A percentile compares a stretch with the other conserved stretches of the same genome.
Conservation (phyloP, 1,140 invertebrate species). For the Bemisia tabaci region DNA sequence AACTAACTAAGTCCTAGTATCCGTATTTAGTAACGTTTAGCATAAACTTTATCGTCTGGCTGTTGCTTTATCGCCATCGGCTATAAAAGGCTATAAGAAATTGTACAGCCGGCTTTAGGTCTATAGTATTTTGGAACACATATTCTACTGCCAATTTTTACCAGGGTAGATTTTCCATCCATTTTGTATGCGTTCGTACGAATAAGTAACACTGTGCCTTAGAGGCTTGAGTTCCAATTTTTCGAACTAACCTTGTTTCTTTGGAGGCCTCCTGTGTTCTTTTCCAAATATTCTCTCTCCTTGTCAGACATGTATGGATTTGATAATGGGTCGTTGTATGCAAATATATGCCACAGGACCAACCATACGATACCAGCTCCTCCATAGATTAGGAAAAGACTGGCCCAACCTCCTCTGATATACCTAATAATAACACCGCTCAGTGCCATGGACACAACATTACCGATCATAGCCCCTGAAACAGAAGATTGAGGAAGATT, state of each 20-base stretch:
- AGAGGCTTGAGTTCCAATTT: too few species aligned
- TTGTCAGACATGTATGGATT: conserved; percentile 53
- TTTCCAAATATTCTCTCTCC: conserved; percentile 46
- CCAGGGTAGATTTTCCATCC: too few species aligned
- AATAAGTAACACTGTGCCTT: too few species aligned
- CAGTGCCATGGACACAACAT: conserved; percentile 34
- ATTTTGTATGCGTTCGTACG: too few species aligned
- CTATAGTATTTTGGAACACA: too few species aligned
- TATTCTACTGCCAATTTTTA: too few species aligned
- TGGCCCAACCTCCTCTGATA: conserved; percentile 34
- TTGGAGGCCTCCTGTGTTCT: neutral
- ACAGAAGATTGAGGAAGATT: conserved; percentile 18
- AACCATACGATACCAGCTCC: conserved; percentile 31
- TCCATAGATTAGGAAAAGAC: conserved; percentile 42
- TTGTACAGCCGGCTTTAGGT: too few species aligned
- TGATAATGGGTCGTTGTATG: conserved; percentile 45
- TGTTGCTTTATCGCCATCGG: too few species aligned
- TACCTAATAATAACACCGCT: conserved; percentile 32
- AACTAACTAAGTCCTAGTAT: too few species aligned
- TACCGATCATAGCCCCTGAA: conserved; percentile 32
- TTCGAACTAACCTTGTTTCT: neutral
- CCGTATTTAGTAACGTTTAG: too few species aligned
- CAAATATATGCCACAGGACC: conserved; percentile 33
- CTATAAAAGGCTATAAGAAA: too few species aligned
- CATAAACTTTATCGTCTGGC: too few species aligned